These are phyloP conservation scores for Zosterops pallidus DNA, from an alignment of 2,113 vertebrate species.

Conservation along the genomic window DNA sequence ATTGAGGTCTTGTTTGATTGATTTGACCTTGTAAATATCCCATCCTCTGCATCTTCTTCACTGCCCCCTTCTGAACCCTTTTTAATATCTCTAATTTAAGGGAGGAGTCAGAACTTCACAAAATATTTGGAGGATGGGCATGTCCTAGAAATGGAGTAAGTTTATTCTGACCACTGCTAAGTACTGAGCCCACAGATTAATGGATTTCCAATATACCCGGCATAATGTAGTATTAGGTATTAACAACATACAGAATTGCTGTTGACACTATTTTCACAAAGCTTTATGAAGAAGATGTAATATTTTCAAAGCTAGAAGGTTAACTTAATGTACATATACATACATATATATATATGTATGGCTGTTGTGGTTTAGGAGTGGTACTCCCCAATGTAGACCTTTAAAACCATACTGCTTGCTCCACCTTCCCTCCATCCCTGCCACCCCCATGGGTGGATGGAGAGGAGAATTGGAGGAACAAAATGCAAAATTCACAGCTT, in stretches of 20 bases:
- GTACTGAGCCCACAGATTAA: background rate
- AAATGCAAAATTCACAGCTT: background rate
- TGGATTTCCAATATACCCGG: background rate
- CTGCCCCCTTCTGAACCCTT: background rate
- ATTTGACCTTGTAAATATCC: background rate
- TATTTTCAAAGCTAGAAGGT: background rate
- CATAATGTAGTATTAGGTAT: background rate
- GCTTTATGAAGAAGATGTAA: background rate
- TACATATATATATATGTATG: background rate
- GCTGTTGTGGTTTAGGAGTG: background rate
- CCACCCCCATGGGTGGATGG: accelerated
- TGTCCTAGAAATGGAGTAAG: background rate
- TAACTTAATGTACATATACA: background rate
- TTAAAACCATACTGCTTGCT: background rate
- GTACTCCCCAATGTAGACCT: background rate
- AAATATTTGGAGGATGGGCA: background rate
- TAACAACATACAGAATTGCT: background rate
- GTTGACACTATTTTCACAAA: background rate
- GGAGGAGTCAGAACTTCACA: background rate
- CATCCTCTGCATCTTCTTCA: background rate
- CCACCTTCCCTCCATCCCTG: background rate
- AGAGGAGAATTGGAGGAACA: background rate
- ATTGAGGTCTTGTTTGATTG: background rate
- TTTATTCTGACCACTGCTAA: background rate
- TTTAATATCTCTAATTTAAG: background rate